These are phyloP conservation scores for Hydrochoerus hydrochaeris DNA, from an alignment of 2,113 vertebrate genomes.

Conservation along the genomic window DNA sequence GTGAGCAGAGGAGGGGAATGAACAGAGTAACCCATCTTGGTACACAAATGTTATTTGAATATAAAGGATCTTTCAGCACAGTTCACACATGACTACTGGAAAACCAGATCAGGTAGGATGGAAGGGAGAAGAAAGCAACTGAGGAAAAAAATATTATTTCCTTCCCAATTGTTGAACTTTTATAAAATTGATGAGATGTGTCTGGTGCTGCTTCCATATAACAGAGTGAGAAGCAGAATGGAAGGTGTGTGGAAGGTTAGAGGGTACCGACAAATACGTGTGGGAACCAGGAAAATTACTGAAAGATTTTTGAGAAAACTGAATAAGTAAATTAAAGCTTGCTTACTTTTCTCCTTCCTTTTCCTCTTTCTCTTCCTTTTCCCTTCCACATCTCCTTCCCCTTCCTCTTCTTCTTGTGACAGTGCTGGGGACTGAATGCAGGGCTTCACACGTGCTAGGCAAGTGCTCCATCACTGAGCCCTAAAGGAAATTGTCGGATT, in stretches of 20 bases:
- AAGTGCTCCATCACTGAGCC: neutral
- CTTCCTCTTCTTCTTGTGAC: neutral
- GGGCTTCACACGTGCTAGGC: neutral
- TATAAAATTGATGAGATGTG: neutral
- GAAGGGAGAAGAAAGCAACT: neutral
- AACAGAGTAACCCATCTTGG: neutral
- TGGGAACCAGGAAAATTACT: neutral
- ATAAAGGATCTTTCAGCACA: neutral
- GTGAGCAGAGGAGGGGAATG: neutral
- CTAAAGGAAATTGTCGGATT: neutral
- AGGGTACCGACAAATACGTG: neutral
- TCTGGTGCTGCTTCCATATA: neutral
- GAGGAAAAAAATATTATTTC: neutral
- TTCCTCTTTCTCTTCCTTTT: neutral
- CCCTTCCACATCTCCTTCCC: neutral
- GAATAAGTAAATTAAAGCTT: conserved; percentile 22
- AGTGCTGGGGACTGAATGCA: neutral
- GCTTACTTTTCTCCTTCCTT: neutral
- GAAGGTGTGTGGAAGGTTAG: neutral
- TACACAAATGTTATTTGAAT: neutral
- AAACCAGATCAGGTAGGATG: neutral
- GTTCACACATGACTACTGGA: neutral
- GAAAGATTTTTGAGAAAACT: conserved; percentile 20
- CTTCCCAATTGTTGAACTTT: neutral
- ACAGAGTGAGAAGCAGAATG: neutral